Evolutionary conservation across 2,888 invertebrate genomes (phyloP).

Genomic region (Anthophora plumipes): DNA sequence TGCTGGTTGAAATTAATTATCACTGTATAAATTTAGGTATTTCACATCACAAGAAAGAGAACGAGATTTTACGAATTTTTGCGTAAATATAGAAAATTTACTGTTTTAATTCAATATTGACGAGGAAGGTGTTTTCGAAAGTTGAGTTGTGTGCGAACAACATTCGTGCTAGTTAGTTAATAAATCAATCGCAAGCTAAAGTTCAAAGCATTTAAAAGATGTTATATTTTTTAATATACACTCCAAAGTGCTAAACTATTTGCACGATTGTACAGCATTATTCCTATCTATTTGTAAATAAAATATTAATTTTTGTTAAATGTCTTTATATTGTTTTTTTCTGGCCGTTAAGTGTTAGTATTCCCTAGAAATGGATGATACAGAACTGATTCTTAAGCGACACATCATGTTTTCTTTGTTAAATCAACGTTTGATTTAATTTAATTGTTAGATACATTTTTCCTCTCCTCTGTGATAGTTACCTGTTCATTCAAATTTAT

Average conservation of each 20-base stretch:
- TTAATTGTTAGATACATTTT: too few relatives aligned
- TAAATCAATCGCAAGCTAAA: neutral
- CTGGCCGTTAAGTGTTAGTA: neutral
- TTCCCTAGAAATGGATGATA: neutral
- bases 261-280: conserved; percentile 43
- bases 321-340: neutral
- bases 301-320: conserved; percentile 68
- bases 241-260: conserved; percentile 26
- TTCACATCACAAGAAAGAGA: conserved; percentile 2
- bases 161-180: neutral
- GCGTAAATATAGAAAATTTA: conserved; percentile 42
- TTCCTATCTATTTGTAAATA: conserved; percentile 71
- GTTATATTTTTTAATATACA: conserved; percentile 13
- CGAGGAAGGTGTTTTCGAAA: neutral
- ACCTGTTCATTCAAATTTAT: too few relatives aligned
- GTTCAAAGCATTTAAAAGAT: neutral
- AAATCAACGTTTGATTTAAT: conserved; percentile 19
- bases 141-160: neutral
- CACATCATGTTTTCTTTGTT: conserved; percentile 1
- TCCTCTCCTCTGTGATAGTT: too few relatives aligned
- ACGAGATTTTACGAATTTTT: conserved; percentile 31
- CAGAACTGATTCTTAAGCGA: neutral
- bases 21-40: conserved; percentile 15
- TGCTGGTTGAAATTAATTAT: neutral
- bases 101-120: neutral